Percentiles rank a stretch among this genome's conserved stretches.
These are phyloP conservation scores for Spinibarbus caldwelli DNA, from an alignment of 2,797 vertebrate genomes.

Conservation along the genomic window DNA sequence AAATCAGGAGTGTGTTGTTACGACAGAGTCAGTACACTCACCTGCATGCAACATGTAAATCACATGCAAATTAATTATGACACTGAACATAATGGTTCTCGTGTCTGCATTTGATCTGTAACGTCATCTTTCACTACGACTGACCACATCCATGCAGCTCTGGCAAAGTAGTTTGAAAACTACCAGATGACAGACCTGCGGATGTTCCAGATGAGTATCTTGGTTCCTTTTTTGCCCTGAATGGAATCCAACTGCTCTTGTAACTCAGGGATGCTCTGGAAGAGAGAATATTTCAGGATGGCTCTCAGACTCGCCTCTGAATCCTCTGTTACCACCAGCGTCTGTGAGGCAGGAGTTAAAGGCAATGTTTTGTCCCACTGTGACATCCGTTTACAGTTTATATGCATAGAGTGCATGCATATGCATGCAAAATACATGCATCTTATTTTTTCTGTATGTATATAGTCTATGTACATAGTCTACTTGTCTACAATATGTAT, in stretches of 20 bases:
- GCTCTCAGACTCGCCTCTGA: constrained; percentile 83
- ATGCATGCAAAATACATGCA: neutral
- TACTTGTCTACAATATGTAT: too few relatives aligned
- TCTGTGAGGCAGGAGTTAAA: constrained; percentile 69
- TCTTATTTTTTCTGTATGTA: neutral
- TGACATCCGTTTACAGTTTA: neutral
- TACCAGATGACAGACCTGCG: constrained; percentile 71
- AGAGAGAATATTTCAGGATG: constrained; percentile 82
- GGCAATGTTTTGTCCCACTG: neutral
- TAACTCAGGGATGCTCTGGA: constrained; percentile 78
- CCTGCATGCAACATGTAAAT: neutral
- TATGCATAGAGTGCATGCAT: neutral
- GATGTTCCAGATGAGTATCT: constrained; percentile 87
- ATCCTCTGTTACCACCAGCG: constrained; percentile 82
- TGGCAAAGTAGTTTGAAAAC: neutral
- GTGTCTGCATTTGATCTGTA: neutral
- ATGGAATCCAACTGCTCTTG: constrained; percentile 80
- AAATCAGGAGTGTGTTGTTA: neutral
- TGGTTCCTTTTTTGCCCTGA: constrained; percentile 83
- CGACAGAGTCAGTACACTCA: neutral
- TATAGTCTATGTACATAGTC: neutral
- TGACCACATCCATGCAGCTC: neutral
- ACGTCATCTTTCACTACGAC: neutral
- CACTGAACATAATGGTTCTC: neutral
- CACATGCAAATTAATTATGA: neutral